phyloP scores from a whole-genome alignment of 2,888 invertebrate genomes.

The Tipula confusa region DNA sequence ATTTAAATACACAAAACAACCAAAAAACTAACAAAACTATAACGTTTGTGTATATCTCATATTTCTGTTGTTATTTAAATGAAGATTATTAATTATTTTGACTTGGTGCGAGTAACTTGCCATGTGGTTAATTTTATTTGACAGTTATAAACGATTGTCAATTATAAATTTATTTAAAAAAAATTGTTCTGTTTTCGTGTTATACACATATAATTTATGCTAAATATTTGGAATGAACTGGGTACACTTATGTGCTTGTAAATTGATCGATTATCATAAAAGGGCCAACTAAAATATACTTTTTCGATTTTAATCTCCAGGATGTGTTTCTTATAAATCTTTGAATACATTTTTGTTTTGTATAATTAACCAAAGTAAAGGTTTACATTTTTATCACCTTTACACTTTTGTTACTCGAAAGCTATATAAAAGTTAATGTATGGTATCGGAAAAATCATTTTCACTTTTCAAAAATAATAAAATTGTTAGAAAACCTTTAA shows the following conservation, averaged over 20 bases:
- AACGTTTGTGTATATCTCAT: not conserved
- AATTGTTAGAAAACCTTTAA: no score
- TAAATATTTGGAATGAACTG: slow-evolving; percentile 13
- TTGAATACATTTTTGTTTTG: no score
- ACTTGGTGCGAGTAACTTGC: not conserved
- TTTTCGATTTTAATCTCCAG: no score
- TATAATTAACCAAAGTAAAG: no score
- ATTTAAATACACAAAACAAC: not conserved
- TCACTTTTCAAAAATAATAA: no score
- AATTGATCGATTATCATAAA: not conserved
- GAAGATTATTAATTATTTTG: not conserved
- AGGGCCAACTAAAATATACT: not conserved
- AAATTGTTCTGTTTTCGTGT: not conserved
- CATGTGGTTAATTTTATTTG: not conserved
- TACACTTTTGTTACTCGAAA: no score
- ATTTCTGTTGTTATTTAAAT: not conserved
- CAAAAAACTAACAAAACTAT: not conserved
- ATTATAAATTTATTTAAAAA: not conserved
- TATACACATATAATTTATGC: not conserved
- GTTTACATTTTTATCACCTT: no score
- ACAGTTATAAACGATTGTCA: not conserved
- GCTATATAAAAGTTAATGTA: no score
- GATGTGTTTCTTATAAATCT: no score
- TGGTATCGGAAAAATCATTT: no score
- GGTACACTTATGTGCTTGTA: no score